Conservation (phyloP, 2,113 vertebrate genomes). For the Hemiprocne comata region DNA sequence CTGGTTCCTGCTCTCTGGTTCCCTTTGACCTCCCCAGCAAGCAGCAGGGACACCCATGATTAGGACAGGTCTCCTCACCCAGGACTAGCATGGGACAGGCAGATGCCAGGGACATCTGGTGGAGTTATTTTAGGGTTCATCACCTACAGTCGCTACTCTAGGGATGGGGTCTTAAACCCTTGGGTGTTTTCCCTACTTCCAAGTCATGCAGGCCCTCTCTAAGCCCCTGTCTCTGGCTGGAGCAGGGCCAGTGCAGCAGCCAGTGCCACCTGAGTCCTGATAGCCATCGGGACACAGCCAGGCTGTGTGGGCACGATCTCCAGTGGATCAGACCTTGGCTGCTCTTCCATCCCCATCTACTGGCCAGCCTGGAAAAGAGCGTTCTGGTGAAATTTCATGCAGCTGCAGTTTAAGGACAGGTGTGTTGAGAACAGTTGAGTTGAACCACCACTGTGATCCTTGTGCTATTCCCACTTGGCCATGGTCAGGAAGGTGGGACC, state of each 20-base stretch:
- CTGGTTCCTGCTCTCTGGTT: background rate
- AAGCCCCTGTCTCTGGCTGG: background rate
- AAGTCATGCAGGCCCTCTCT: accelerated
- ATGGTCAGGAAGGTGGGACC: background rate
- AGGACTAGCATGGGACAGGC: background rate
- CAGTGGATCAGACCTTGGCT: background rate
- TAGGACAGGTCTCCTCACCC: background rate
- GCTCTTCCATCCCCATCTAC: conserved; percentile 68
- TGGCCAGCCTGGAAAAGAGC: background rate
- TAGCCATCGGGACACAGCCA: background rate
- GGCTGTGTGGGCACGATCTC: background rate
- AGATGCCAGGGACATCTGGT: background rate
- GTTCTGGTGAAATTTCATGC: accelerated
- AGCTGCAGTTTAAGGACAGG: background rate
- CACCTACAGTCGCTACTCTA: background rate
- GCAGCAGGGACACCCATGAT: too few species aligned
- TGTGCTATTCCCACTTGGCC: background rate
- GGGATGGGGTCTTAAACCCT: background rate
- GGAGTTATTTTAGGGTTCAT: background rate
- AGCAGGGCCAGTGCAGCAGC: background rate
- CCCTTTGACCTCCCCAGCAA: background rate
- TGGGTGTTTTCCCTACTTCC: background rate
- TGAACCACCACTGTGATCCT: accelerated
- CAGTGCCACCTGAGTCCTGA: background rate
- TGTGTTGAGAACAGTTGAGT: accelerated